These are phyloP conservation scores for Tursiops truncatus DNA, from an alignment of 2,113 vertebrate genomes.

Conservation along the genomic window DNA sequence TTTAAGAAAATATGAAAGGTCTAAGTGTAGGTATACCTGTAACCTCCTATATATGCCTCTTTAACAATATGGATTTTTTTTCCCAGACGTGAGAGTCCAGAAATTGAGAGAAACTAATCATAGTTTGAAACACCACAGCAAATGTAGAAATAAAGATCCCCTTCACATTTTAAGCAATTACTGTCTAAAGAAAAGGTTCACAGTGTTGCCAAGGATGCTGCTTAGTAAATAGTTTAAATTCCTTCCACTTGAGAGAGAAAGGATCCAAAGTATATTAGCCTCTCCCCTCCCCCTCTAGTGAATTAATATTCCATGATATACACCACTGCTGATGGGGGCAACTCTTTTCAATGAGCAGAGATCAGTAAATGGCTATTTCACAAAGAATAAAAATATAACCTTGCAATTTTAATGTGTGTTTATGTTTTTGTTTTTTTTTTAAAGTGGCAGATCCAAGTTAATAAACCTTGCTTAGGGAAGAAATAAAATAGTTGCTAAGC, in stretches of 20 bases:
- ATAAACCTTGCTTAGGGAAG: constrained; percentile 77
- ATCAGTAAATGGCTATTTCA: constrained; percentile 73
- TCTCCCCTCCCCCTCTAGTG: constrained; percentile 46
- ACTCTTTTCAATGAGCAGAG: constrained; percentile 56
- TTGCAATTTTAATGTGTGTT: constrained; percentile 81
- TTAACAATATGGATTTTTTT: constrained; percentile 14
- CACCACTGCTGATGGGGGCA: constrained; percentile 11
- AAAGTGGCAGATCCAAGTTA: constrained; percentile 78
- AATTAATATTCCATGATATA: constrained; percentile 74
- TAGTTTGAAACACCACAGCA: constrained; percentile 49
- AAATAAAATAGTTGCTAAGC: constrained; percentile 81
- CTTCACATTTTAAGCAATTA: constrained; percentile 48
- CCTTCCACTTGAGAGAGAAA: constrained; percentile 63
- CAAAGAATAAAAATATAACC: constrained; percentile 74
- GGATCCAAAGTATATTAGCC: constrained; percentile 47
- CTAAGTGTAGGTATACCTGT: neutral
- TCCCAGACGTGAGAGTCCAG: neutral
- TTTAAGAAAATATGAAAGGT: neutral
- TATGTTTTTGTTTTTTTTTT: constrained; percentile 63
- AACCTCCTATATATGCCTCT: neutral
- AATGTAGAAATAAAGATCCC: constrained; percentile 46
- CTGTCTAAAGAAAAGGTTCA: constrained; percentile 57
- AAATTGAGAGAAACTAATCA: constrained; percentile 55
- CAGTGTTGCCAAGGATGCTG: constrained; percentile 56
- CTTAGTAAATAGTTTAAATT: constrained; percentile 72